These are phyloP conservation scores for Crax fasciolata DNA, from an alignment of 2,797 vertebrate species.

Conservation along the genomic window DNA sequence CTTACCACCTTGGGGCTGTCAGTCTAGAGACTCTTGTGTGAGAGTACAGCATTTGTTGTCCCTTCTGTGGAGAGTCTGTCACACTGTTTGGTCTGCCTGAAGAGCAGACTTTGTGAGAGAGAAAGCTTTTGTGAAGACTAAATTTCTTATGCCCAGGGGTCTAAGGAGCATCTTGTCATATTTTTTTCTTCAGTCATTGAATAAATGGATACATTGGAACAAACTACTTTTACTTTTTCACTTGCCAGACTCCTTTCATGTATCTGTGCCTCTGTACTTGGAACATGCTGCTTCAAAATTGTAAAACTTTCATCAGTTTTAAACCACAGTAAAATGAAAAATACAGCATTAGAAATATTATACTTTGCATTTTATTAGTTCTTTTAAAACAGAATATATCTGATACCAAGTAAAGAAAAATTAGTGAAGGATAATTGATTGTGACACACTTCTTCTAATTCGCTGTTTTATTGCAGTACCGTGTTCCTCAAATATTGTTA, in stretches of 20 bases:
- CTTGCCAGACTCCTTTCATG: background rate
- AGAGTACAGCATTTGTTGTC: background rate
- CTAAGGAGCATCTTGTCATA: background rate
- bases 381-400: background rate
- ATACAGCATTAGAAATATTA: background rate
- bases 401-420: background rate
- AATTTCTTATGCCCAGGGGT: background rate
- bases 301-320: background rate
- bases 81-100: accelerated
- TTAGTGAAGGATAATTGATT: background rate
- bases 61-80: background rate
- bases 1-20: background rate
- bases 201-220: background rate
- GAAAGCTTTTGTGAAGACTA: background rate
- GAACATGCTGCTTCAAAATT: background rate
- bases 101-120: background rate
- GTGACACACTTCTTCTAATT: background rate
- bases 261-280: background rate
- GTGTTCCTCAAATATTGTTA: background rate
- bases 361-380: background rate
- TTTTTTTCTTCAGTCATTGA: background rate
- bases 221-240: background rate
- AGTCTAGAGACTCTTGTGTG: background rate
- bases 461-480: background rate
- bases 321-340: background rate